Percentiles rank a stretch among this genome's conserved stretches.
Evolutionary conservation across 2,113 vertebrate species (phyloP).

Genomic region (Otus sunia): DNA sequence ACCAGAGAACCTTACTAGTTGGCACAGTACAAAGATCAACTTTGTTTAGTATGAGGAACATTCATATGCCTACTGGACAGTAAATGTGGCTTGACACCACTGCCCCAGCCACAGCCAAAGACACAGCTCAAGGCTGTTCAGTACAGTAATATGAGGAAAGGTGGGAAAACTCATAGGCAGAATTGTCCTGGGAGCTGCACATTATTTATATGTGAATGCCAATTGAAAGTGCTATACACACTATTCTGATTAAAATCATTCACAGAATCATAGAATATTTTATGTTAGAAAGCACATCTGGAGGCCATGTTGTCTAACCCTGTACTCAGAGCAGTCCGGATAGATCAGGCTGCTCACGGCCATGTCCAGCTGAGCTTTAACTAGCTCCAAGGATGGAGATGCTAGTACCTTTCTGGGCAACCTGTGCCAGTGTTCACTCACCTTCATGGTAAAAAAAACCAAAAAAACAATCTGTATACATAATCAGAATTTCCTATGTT

Average conservation of each 20-base stretch:
- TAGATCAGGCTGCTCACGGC: too few species aligned
- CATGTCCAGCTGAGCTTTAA: too few species aligned
- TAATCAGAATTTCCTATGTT: too few species aligned
- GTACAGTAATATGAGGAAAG: not conserved
- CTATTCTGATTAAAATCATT: not conserved
- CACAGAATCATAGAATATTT: not conserved
- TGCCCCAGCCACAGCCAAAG: not conserved
- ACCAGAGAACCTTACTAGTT: not conserved
- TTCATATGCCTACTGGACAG: not conserved
- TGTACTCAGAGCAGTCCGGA: too few species aligned
- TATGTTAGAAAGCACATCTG: not conserved
- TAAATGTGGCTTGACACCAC: not conserved
- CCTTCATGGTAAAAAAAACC: too few species aligned
- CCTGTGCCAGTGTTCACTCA: too few species aligned
- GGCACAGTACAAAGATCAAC: not conserved
- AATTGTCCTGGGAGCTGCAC: not conserved
- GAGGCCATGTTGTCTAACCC: too few species aligned
- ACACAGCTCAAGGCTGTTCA: not conserved
- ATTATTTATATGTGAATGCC: not conserved
- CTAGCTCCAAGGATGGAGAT: too few species aligned
- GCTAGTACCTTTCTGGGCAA: too few species aligned
- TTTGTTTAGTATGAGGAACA: not conserved
- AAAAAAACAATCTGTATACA: too few species aligned
- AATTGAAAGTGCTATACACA: not conserved
- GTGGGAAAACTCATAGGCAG: not conserved